Evolutionary conservation across 2,888 invertebrate species (phyloP).

Genomic region (Pristionchus entomophagus): DNA sequence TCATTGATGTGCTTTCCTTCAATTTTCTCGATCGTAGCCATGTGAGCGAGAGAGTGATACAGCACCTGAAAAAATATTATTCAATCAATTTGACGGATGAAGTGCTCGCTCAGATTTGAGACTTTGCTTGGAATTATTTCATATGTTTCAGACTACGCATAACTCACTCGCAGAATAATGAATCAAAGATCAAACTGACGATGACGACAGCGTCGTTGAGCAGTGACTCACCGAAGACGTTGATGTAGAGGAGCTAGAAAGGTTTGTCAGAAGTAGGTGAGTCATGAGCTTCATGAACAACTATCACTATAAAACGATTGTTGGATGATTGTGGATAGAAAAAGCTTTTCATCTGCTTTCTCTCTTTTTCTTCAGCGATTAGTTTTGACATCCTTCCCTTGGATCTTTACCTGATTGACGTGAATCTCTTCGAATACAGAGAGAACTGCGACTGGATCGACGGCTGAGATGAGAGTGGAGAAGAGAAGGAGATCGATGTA

Average conservation of each 20-base stretch:
- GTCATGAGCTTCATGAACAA: neutral
- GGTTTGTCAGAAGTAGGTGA: no score
- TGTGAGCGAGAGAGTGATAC: slow-evolving; percentile 67
- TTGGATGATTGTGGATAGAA: neutral
- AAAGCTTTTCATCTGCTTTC: no score
- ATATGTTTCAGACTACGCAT: no score
- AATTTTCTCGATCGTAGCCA: slow-evolving; percentile 66
- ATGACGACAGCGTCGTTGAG: slow-evolving; percentile 98
- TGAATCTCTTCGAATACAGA: slow-evolving; percentile 73
- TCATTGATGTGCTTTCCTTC: slow-evolving; percentile 37
- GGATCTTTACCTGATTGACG: slow-evolving; percentile 69
- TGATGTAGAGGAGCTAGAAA: slow-evolving; percentile 82
- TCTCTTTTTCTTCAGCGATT: no score
- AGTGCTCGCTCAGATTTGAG: no score
- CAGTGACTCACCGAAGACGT: slow-evolving; percentile 97
- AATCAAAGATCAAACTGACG: slow-evolving; percentile 75
- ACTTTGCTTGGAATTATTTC: neutral
- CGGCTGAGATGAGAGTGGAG: slow-evolving; percentile 68
- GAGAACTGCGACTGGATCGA: slow-evolving; percentile 74
- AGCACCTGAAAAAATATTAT: slow-evolving; percentile 60
- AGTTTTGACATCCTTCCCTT: no score
- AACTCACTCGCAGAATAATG: neutral
- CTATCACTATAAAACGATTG: neutral
- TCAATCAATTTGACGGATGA: no score
- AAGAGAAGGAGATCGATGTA: slow-evolving; percentile 68